Evolutionary conservation across 2,797 vertebrate genomes (phyloP).

Genomic region (Chelmon rostratus): DNA sequence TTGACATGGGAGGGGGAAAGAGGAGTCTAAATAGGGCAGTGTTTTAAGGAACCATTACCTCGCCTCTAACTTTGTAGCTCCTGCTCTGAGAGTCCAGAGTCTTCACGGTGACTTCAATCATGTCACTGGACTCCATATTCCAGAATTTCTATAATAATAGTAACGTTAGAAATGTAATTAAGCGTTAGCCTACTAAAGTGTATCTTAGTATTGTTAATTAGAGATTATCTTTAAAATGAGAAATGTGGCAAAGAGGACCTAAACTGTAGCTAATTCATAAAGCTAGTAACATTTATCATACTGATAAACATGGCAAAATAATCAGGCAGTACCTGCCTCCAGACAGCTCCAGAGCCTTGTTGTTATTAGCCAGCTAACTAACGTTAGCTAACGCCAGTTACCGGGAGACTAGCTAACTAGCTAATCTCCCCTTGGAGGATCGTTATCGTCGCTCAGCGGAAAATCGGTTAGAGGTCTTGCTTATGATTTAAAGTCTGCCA

Average conservation of each 20-base stretch:
- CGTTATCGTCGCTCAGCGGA: not conserved
- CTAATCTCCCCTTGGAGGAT: not conserved
- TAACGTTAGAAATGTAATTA: not conserved
- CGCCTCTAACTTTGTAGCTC: slow-evolving; percentile 87
- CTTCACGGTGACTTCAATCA: slow-evolving; percentile 89
- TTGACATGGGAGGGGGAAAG: not conserved
- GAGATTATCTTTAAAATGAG: not conserved
- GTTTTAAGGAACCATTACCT: slow-evolving; percentile 77
- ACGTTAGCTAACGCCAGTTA: slow-evolving; percentile 46
- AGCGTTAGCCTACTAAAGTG: not conserved
- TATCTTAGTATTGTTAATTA: not conserved
- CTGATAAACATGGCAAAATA: not conserved
- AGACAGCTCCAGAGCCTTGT: not conserved
- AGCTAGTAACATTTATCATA: not conserved
- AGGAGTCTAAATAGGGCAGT: not conserved
- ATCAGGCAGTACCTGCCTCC: slow-evolving; percentile 1
- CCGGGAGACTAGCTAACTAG: slow-evolving; percentile 31
- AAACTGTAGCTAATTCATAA: not conserved
- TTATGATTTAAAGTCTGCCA: not conserved
- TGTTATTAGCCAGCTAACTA: slow-evolving; percentile 52
- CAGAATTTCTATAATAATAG: slow-evolving; percentile 1
- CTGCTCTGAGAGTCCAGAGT: slow-evolving; percentile 91
- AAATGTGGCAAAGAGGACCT: no score
- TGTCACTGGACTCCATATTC: slow-evolving; percentile 82
- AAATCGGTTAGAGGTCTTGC: not conserved